A percentile compares a stretch with the other conserved stretches of the same genome.
Conservation (phyloP, 2,888 invertebrate genomes). For the Ophion ellenae region DNA sequence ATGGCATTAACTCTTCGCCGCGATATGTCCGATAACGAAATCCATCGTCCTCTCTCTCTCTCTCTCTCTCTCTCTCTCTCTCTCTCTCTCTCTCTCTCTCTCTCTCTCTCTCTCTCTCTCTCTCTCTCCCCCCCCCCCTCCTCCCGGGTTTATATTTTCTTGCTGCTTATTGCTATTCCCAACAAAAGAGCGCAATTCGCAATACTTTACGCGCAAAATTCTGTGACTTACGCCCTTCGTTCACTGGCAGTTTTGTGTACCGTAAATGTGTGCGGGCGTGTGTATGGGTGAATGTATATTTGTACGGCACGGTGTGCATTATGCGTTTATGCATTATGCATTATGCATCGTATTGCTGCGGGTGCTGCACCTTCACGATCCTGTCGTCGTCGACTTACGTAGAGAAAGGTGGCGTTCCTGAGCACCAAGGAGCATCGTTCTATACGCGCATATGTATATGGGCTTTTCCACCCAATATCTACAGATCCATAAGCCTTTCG, state of each 20-base stretch:
- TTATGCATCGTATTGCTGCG: conserved; percentile 65
- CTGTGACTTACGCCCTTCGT: not conserved
- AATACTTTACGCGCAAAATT: not conserved
- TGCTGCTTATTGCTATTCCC: not conserved
- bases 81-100: too few relatives aligned
- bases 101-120: too few relatives aligned
- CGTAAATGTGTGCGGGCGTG: not conserved
- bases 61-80: too few relatives aligned
- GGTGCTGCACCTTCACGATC: conserved; percentile 60
- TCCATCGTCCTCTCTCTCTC: conserved; percentile 66
- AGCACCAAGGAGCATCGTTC: conserved; percentile 37
- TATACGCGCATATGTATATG: not conserved
- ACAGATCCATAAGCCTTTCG: not conserved
- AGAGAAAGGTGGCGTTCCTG: conserved; percentile 48
- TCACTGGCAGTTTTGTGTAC: not conserved
- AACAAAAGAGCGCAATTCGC: not conserved
- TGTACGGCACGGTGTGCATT: conserved; percentile 58
- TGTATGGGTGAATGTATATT: conserved; percentile 1
- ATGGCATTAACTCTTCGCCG: conserved; percentile 65
- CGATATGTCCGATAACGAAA: conserved; percentile 69
- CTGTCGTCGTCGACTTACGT: conserved; percentile 56
- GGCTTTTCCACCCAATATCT: not conserved
- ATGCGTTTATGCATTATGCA: conserved; percentile 67
- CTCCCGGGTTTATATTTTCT: not conserved
- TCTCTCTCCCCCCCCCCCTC: too few relatives aligned